Conservation (phyloP, 1,140 invertebrate genomes). For the Plutomurus gul region DNA sequence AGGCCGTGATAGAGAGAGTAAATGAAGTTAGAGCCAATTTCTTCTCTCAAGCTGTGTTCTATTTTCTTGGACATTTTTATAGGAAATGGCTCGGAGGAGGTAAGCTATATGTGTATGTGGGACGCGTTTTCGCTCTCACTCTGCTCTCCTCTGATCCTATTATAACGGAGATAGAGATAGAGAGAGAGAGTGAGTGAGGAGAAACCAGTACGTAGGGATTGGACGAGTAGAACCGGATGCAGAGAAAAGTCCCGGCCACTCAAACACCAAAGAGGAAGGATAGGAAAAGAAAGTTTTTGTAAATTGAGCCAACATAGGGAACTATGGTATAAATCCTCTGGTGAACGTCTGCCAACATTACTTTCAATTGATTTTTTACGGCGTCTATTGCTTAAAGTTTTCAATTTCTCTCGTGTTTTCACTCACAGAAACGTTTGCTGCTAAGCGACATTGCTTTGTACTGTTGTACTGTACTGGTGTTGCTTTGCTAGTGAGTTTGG, state of each 20-base stretch:
- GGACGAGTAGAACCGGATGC: conserved; percentile 7
- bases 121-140: no score
- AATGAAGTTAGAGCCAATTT: conserved; percentile 29
- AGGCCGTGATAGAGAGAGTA: conserved; percentile 21
- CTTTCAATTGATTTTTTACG: conserved; percentile 30
- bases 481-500: no score
- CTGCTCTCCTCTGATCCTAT: no score
- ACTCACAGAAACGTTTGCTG: not conserved
- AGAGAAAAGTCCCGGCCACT: conserved; percentile 25
- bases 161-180: no score
- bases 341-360: conserved; percentile 28
- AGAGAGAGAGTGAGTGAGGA: no score
- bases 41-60: conserved; percentile 19
- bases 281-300: conserved; percentile 27
- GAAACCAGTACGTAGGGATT: not conserved
- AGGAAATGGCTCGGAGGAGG: conserved; percentile 20
- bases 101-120: no score
- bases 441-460: not conserved
- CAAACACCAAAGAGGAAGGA: conserved; percentile 28
- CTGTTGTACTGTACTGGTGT: no score
- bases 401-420: conserved; percentile 24
- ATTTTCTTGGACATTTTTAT: conserved; percentile 22
- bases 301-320: conserved; percentile 19
- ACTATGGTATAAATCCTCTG: conserved; percentile 7
- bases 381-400: conserved; percentile 29